Evolutionary conservation across 2,797 vertebrate species (phyloP), one percentile per base, ranked within the genome.

Genomic region (Merluccius polli): DNA sequence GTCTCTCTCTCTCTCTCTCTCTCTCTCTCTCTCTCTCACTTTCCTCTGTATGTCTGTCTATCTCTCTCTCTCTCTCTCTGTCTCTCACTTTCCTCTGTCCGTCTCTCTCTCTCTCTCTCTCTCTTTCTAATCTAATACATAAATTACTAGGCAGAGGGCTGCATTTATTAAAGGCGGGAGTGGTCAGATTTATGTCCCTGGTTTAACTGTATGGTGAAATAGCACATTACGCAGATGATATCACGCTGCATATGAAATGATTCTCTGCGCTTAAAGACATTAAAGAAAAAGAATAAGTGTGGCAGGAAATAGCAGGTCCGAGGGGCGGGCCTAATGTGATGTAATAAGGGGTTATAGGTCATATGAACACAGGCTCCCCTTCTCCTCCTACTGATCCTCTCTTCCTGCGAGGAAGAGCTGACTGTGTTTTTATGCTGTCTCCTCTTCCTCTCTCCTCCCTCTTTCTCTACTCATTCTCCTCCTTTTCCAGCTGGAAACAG

Each of bases 191-290:
- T 93, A 94, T 94, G 79, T 75, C 90, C 84, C 83, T 80, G 89
- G 85, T 94, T 94, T 94, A 94, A 93, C 92, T 91, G 89, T 93
- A 94, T 92, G 88, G 92, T 92, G 93, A 94, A 93, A 93, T 91
- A 93, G 90, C 89, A 35, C 93, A 93, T 94, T 94, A 94, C 90
- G 93, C 91, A 93, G 93, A 94, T 94, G 92, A 94, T 93, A 94
- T 94, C 88, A 84, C 70, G 35, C 75, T 73, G 73, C 88, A 90
- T 93, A 90, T 90, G 86, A 91, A 93, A 93, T 93, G 85, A 94
- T 93, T 93, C 92, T 89, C 88, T 90, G 78, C 84, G 88, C 86
- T 80, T 87, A 87, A 89, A 90, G 85, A 81, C 75, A 78, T 24
- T 48, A 52, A 33, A 75, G 31, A 70, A 85, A 80, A 77, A 81